Evolutionary conservation across 2,888 invertebrate species (phyloP).

Genomic region (Trissonchulus latispiculum): DNA sequence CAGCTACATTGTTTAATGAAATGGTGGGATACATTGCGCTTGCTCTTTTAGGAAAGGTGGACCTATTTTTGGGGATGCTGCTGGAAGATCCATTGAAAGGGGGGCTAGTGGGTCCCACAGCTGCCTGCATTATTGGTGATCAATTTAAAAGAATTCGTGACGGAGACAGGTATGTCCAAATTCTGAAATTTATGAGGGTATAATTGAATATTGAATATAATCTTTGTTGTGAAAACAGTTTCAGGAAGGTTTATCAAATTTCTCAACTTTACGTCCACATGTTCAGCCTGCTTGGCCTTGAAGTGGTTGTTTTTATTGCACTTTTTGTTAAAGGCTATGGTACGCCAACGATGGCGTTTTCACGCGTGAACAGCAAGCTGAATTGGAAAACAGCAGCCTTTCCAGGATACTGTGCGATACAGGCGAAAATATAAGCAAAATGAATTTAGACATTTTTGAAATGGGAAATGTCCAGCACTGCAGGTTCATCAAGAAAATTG

Average conservation of each 20-base stretch:
- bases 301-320: too few species aligned
- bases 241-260: too few species aligned
- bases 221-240: too few species aligned
- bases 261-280: too few species aligned
- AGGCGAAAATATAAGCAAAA: constrained; percentile 67
- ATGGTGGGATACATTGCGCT: background rate
- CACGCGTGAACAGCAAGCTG: constrained; percentile 57
- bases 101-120: constrained; percentile 71
- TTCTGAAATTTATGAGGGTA: too few species aligned
- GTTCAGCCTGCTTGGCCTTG: too few species aligned
- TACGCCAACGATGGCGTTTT: constrained; percentile 47
- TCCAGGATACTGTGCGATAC: constrained; percentile 80
- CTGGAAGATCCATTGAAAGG: constrained; percentile 66
- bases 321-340: constrained; percentile 45
- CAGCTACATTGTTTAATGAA: too few species aligned
- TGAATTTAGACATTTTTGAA: constrained; percentile 76
- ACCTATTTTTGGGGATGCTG: constrained; percentile 85
- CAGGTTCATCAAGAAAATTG: background rate
- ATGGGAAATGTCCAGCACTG: constrained; percentile 44
- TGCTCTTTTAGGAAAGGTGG: constrained; percentile 66
- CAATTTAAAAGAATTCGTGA: constrained; percentile 60
- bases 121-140: constrained; percentile 80
- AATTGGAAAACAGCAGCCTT: constrained; percentile 71
- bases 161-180: constrained; percentile 48
- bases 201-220: too few species aligned